Evolutionary conservation across 2,113 vertebrate species (phyloP).

Genomic region (Circaetus cinerascens): DNA sequence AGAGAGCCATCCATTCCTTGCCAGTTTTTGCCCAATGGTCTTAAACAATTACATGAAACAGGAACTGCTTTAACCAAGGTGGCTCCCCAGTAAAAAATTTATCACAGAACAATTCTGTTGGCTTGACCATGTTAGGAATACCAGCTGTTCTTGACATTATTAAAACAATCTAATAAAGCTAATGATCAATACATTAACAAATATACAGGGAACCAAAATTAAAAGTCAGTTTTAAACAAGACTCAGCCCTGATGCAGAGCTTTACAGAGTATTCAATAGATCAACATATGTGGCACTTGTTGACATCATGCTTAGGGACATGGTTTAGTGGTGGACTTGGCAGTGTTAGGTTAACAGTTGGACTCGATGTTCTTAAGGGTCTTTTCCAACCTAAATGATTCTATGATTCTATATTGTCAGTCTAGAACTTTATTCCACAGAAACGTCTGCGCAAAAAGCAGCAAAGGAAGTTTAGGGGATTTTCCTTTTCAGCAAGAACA

Average conservation of each 20-base stretch:
- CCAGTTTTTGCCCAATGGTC: not conserved
- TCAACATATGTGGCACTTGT: not conserved
- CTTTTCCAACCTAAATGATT: not conserved
- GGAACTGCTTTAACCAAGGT: not conserved
- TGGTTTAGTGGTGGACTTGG: not conserved
- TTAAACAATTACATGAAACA: not conserved
- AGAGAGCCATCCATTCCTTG: not conserved
- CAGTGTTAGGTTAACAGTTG: fast-evolving
- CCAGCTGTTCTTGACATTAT: not conserved
- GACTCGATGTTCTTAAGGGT: fast-evolving
- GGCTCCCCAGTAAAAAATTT: not conserved
- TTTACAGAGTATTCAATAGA: not conserved
- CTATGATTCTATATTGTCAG: not conserved
- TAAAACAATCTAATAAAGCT: not conserved
- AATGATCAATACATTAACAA: not conserved
- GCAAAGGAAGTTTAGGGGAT: not conserved
- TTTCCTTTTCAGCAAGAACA: not conserved
- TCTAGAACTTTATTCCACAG: not conserved
- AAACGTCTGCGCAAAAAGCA: not conserved
- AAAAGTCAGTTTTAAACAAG: not conserved
- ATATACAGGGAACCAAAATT: not conserved
- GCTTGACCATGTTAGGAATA: not conserved
- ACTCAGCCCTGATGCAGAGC: not conserved
- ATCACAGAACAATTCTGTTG: not conserved
- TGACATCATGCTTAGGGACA: fast-evolving